Percentiles rank a stretch among this genome's conserved stretches.
Evolutionary conservation across 37 sponge, comb jelly and placozoan species (phyloP).

Genomic region (Diacarnus erythraeanus): DNA sequence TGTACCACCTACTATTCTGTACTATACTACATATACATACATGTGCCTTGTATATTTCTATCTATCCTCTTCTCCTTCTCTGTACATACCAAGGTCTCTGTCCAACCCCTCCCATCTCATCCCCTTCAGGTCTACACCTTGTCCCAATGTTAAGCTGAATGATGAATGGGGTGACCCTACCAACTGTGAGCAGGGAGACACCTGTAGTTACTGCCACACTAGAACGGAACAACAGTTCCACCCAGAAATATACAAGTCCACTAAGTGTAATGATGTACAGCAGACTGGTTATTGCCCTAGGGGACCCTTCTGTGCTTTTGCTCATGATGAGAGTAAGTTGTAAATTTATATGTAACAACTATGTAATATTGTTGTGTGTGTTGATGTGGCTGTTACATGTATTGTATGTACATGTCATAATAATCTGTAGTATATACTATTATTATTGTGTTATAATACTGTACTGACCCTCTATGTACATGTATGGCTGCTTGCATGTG

Average conservation of each 20-base stretch:
- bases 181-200: conserved; percentile 86
- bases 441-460: too few species aligned
- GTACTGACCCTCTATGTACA: too few species aligned
- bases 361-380: not conserved
- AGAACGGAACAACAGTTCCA: conserved; percentile 99
- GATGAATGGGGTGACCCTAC: conserved; percentile 98
- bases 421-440: too few species aligned
- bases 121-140: conserved; percentile 88
- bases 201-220: conserved; percentile 95
- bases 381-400: not conserved
- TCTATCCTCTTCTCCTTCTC: not conserved
- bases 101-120: not conserved
- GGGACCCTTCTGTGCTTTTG: conserved; percentile 99
- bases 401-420: too few species aligned
- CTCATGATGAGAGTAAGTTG: conserved; percentile 90
- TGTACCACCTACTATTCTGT: too few species aligned
- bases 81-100: not conserved
- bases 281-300: conserved; percentile 97
- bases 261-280: conserved; percentile 97
- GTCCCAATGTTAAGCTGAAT: conserved; percentile 93
- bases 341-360: not conserved
- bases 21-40: too few species aligned
- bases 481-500: too few species aligned
- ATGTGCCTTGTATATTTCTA: not conserved
- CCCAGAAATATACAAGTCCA: conserved; percentile 99